phyloP scores from a whole-genome alignment of 2,113 vertebrate genomes.

The Lipophrys pholis region DNA sequence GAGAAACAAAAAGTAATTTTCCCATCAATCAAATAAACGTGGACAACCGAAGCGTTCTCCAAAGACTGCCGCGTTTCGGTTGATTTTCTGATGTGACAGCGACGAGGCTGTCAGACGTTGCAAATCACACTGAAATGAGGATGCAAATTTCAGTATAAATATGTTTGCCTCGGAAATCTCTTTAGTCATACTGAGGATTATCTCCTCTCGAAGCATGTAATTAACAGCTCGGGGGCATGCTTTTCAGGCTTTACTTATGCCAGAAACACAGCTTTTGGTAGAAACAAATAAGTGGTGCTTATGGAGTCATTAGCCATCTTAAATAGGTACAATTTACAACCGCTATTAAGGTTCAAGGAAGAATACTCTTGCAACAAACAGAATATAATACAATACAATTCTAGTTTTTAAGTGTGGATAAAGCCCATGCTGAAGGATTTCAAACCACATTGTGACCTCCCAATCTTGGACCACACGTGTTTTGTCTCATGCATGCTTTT shows the following conservation, averaged over 20 bases:
- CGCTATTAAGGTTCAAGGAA: too few species aligned
- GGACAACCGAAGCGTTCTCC: neutral
- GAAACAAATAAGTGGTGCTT: neutral
- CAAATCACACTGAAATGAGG: constrained; percentile 10
- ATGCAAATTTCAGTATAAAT: constrained; percentile 50
- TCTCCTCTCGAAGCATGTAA: constrained; percentile 44
- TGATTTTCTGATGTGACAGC: constrained; percentile 7
- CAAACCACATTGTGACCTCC: too few species aligned
- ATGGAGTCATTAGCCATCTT: too few species aligned
- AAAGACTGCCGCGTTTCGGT: neutral
- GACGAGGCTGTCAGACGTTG: constrained; percentile 9
- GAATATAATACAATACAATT: too few species aligned
- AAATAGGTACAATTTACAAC: too few species aligned
- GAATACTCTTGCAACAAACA: too few species aligned
- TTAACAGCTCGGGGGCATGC: constrained; percentile 54
- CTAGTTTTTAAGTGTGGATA: too few species aligned
- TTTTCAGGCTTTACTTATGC: constrained; percentile 50
- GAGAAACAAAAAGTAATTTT: constrained; percentile 20
- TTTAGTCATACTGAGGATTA: constrained; percentile 66
- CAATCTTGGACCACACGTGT: too few species aligned
- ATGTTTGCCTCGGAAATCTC: constrained; percentile 57
- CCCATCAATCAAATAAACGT: neutral
- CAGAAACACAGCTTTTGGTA: constrained; percentile 20
- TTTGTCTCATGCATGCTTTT: too few species aligned
- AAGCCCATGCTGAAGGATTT: too few species aligned